Evolutionary conservation across 2,113 vertebrate species (phyloP), one percentile per base, ranked within the genome.

Genomic region (Zapornia atra): DNA sequence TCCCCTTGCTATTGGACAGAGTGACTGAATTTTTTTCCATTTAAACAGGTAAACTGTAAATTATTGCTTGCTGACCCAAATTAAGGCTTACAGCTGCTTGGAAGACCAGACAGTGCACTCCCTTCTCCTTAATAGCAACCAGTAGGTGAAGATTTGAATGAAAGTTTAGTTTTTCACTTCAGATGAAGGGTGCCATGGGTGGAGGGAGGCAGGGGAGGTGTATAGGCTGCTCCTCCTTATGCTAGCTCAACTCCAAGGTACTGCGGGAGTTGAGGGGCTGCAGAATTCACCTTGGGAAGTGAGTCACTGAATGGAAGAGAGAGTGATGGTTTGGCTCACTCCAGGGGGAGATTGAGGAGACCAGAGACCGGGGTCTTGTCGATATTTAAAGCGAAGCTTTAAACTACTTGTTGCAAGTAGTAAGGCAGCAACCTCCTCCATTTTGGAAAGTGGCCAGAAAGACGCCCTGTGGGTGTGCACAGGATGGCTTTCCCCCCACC

Each of bases 21-120:
- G 36, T 29, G 19, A 72, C 59, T 90, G 78, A 75, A 38, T 80
- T 95, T 65, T 96, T 96, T 77, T 50, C 24, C 68, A 72, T 93
- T 97, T 95, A 94, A 96, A 95, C 87, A 94, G 5, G 15, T 46
- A 46, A 46, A 46, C 44, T 61, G 50, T 93, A 85, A 95, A 94
- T 92, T 83, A 80, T 87, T 88, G 54, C 72, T 88, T 70, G 64
- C 82, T 94, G 82, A 96, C 79, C 90, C 71, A 19, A 90, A 64
- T 61, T 96, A 96, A 96, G 48, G 14, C 73, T 76, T 88, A 73
- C 78, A 96, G 71, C n/a, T 92, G 85, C 83, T 95, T 87, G 64
- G 68, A 80, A 90, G 76, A 82, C 82, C 17, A 63, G 69, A 71
- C 53, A 73, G 72, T 69, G 75, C 63, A 90, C 92, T 96, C 82